phyloP scores from a whole-genome alignment of 2,797 vertebrate species.

The Gymnodraco acuticeps region DNA sequence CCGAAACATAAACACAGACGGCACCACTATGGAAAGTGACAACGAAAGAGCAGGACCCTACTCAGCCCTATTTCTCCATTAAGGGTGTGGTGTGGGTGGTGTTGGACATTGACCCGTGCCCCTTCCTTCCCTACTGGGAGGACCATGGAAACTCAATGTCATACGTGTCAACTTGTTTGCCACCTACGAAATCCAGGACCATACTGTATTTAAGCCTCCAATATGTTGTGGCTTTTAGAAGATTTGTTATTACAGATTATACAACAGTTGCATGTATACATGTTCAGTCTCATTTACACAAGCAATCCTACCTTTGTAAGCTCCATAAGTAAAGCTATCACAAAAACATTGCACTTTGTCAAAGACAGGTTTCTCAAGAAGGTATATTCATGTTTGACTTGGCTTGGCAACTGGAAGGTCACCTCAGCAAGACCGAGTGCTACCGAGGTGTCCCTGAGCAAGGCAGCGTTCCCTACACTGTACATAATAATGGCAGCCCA shows the following conservation, averaged over 20 bases:
- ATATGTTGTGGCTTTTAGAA: neutral
- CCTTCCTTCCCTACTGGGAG: conserved; percentile 80
- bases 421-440: no score
- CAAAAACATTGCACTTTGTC: neutral
- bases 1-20: conserved; percentile 61
- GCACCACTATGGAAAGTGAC: conserved; percentile 61
- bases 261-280: neutral
- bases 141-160: conserved; percentile 73
- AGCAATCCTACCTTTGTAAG: no score
- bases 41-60: conserved; percentile 64
- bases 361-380: neutral
- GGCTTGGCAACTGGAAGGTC: no score
- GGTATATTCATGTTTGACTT: neutral
- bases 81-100: conserved; percentile 69
- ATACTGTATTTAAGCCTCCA: neutral
- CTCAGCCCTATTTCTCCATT: conserved; percentile 62
- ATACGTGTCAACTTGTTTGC: conserved; percentile 46
- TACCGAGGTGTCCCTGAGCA: no score
- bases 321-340: neutral
- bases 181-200: conserved; percentile 25
- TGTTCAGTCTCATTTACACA: no score
- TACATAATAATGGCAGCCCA: no score
- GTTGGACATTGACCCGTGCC: conserved; percentile 58
- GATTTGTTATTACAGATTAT: neutral
- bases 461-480: no score